Base-by-base conservation (phyloP, 2,113 vertebrate species). In the Jaculus jaculus region DNA sequence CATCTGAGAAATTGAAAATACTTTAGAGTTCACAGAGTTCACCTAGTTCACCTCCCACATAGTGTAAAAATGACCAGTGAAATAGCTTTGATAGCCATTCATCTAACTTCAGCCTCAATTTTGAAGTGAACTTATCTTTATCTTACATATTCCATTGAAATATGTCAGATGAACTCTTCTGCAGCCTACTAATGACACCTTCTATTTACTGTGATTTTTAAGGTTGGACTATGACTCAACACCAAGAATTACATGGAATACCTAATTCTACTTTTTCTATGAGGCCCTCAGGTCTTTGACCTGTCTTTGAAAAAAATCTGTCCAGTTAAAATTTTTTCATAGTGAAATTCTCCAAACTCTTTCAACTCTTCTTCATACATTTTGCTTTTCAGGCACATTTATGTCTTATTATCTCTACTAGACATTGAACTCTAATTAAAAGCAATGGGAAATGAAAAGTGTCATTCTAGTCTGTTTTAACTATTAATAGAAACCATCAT, bases 1-100 rank as follows among this genome's bases (percentile, higher is more conserved):
- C 13, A 85, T 72, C 17, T 86, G 65, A 88, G 51, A 94, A 93
- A 92, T 0, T 51, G 37, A 88, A 94, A 21, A 63, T 20, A 84
- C n/a, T 72, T 82, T 69, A 30, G 24, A 89, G 28, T 68, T 89
- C 42, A 68, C 68, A 30, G 24, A 89, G 28, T 68, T 89, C 42
- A 68, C 28, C 54, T 16, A 75, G 20, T 68, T 92, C 79, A 26
- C 13, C 20, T 95, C 51, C 15, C 17, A 34, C 28, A 90, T 51
- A n/a, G n/a, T 30, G 9, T 3, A 75, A 30, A 92, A 90, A 85
- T 86, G 84, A 80, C 30, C 51, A 37, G 2, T 34, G 11, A 79
- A 85, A 66, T 72, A 42, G 23, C 47, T 81, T 54, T 91, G 69
- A 63, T 58, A 85, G 24, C 37, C 71, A 28, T 69, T 77, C 54